A percentile compares a stretch with the other conserved stretches of the same genome.
Evolutionary conservation across 2,113 vertebrate species (phyloP).

Genomic region (Cephalopterus ornatus): DNA sequence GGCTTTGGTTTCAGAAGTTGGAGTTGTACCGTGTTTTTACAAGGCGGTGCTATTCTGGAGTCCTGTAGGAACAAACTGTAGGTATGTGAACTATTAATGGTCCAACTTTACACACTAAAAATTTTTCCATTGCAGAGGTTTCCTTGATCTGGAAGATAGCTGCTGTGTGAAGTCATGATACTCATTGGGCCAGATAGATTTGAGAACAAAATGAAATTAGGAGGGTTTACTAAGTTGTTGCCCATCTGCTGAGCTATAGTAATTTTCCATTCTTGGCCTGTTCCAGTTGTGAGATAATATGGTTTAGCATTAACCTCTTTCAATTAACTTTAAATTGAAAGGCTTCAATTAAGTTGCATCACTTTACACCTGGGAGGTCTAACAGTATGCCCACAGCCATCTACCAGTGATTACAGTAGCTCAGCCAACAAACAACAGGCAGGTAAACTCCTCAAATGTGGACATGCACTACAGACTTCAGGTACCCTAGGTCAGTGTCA

Average conservation of each 20-base stretch:
- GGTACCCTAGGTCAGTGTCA: neutral
- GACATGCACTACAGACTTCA: neutral
- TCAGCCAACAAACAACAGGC: neutral
- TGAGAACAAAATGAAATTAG: conserved; percentile 9
- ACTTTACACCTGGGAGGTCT: neutral
- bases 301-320: conserved; percentile 28
- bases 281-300: neutral
- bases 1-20: neutral
- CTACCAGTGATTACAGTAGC: neutral
- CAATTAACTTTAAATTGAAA: conserved; percentile 26
- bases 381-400: neutral
- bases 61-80: neutral
- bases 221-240: neutral
- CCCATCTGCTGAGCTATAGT: neutral
- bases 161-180: neutral
- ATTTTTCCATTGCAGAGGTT: neutral
- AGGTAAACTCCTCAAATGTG: neutral
- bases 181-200: neutral
- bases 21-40: neutral
- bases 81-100: neutral
- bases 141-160: neutral
- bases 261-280: neutral
- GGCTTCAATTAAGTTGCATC: neutral
- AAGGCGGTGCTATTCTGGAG: neutral
- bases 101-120: neutral